phyloP scores from a whole-genome alignment of 1,140 invertebrate species.

The Sarcophaga peregrina region DNA sequence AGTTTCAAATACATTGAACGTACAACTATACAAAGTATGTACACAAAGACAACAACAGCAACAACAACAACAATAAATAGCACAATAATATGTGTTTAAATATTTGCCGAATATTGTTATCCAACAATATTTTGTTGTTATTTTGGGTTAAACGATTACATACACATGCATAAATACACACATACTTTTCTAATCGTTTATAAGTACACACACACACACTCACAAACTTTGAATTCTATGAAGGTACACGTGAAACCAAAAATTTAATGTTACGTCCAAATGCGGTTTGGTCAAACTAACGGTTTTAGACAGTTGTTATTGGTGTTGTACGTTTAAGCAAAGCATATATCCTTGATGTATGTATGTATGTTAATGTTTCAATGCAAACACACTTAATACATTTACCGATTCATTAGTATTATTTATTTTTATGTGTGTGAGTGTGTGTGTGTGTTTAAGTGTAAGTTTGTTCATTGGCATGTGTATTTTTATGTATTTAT shows the following conservation, averaged over 20 bases:
- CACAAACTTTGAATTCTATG: too few species aligned
- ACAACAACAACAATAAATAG: too few species aligned
- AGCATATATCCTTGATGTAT: background rate
- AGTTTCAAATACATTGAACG: too few species aligned
- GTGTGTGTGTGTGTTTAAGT: background rate
- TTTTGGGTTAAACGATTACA: background rate
- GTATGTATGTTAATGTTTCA: too few species aligned
- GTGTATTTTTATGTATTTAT: too few species aligned
- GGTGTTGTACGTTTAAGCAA: background rate
- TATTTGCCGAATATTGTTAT: conserved; percentile 11
- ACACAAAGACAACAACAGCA: background rate
- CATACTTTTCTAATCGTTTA: background rate
- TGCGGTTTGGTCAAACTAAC: background rate
- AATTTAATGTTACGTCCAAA: background rate
- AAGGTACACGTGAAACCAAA: background rate
- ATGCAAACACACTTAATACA: background rate
- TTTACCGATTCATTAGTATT: too few species aligned
- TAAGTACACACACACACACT: background rate
- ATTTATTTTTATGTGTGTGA: background rate
- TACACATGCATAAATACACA: background rate
- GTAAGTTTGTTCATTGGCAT: too few species aligned
- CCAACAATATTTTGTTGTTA: background rate
- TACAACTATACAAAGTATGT: too few species aligned
- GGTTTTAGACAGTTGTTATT: background rate
- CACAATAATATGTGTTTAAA: background rate